phyloP scores from a whole-genome alignment of 2,888 invertebrate genomes.

The Matsumyia berberina region DNA sequence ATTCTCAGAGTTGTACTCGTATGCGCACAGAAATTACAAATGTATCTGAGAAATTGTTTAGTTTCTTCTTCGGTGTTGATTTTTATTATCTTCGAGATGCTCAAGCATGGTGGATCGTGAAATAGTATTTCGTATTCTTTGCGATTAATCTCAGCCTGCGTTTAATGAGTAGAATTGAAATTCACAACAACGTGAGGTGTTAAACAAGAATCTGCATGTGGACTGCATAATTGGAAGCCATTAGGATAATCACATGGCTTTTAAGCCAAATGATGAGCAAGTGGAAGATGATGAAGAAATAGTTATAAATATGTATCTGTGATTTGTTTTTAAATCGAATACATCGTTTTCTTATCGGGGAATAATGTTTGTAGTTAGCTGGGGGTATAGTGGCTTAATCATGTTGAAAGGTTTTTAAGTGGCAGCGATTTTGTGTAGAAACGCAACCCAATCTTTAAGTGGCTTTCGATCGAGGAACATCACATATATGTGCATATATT shows the following conservation, averaged over 20 bases:
- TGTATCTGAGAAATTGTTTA: slow-evolving; percentile 28
- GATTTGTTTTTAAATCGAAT: slow-evolving; percentile 7
- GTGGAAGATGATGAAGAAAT: slow-evolving; percentile 24
- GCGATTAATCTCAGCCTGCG: slow-evolving; percentile 37
- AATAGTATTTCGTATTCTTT: slow-evolving; percentile 25
- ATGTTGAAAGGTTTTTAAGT: too few species aligned
- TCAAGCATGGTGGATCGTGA: slow-evolving; percentile 24
- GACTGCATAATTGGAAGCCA: slow-evolving; percentile 50
- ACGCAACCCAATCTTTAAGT: too few species aligned
- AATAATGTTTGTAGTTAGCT: neutral
- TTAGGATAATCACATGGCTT: slow-evolving; percentile 45
- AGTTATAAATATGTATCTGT: slow-evolving; percentile 12
- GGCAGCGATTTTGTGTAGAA: too few species aligned
- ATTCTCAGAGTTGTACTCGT: slow-evolving; percentile 39
- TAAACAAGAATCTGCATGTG: slow-evolving; percentile 39
- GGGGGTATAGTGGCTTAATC: neutral
- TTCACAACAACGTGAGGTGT: slow-evolving; percentile 32
- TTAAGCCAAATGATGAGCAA: slow-evolving; percentile 35
- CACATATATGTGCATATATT: too few species aligned
- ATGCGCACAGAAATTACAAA: slow-evolving; percentile 53
- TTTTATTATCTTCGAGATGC: slow-evolving; percentile 25
- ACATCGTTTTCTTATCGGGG: neutral
- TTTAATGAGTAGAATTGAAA: slow-evolving; percentile 50
- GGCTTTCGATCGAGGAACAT: too few species aligned
- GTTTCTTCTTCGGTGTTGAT: slow-evolving; percentile 7